Evolutionary conservation across 2,888 invertebrate species (phyloP).

Genomic region (Tineola bisselliella): DNA sequence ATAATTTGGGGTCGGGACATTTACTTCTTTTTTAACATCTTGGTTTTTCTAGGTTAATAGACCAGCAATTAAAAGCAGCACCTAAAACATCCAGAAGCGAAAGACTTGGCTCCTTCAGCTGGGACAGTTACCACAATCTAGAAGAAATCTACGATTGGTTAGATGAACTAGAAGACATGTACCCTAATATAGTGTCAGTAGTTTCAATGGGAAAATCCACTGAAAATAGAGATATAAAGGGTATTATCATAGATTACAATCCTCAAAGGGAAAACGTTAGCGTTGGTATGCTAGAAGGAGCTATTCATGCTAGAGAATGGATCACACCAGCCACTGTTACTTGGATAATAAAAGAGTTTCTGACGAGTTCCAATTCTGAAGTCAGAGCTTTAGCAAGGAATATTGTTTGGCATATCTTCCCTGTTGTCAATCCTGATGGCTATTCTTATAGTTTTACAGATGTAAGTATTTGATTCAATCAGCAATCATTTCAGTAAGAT

Average conservation of each 20-base stretch:
- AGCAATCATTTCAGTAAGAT: no score
- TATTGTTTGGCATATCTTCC: constrained; percentile 80
- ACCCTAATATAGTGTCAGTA: constrained; percentile 58
- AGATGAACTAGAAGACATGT: constrained; percentile 48
- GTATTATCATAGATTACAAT: constrained; percentile 53
- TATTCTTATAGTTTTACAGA: constrained; percentile 71
- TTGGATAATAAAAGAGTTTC: constrained; percentile 73
- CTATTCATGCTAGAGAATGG: constrained; percentile 81
- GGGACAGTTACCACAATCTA: constrained; percentile 70
- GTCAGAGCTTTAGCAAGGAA: constrained; percentile 67
- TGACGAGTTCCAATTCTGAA: constrained; percentile 65
- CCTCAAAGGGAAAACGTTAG: constrained; percentile 44
- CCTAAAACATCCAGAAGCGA: constrained; percentile 19
- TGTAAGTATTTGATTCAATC: constrained; percentile 60
- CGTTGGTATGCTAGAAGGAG: constrained; percentile 67
- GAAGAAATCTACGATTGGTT: constrained; percentile 71
- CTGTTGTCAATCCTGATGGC: constrained; percentile 79
- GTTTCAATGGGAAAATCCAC: constrained; percentile 67
- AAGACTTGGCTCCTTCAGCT: constrained; percentile 48
- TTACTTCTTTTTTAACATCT: no score
- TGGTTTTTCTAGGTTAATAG: constrained; percentile 52
- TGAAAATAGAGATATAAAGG: constrained; percentile 70
- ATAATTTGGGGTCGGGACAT: no score
- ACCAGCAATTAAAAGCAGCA: constrained; percentile 45
- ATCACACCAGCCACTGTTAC: constrained; percentile 71